Conservation (phyloP, 1,140 invertebrate genomes). For the Sinonovacula constricta region DNA sequence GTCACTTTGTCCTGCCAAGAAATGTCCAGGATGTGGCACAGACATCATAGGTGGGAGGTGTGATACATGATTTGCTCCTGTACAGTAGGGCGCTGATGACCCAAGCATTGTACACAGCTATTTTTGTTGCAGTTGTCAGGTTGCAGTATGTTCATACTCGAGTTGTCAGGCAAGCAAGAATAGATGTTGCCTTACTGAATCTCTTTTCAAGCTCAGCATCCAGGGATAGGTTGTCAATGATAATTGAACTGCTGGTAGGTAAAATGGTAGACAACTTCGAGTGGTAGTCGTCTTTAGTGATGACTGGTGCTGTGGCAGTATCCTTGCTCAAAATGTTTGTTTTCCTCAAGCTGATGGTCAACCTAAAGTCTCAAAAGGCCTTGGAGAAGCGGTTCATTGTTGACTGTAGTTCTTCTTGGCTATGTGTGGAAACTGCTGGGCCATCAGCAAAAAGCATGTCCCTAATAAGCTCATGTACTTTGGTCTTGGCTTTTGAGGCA, state of each 20-base stretch:
- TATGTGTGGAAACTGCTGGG: slow-evolving; percentile 45
- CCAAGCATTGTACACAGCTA: slow-evolving; percentile 21
- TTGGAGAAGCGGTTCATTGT: neutral
- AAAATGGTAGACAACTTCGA: slow-evolving; percentile 4
- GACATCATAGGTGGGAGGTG: too few species aligned
- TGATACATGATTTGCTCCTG: too few species aligned
- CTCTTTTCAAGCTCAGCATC: too few species aligned
- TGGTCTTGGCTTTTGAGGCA: too few species aligned
- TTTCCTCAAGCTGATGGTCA: slow-evolving; percentile 19
- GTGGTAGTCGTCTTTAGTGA: neutral
- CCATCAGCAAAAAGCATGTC: too few species aligned
- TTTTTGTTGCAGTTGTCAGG: slow-evolving; percentile 42
- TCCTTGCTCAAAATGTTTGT: slow-evolving; percentile 19
- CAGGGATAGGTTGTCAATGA: too few species aligned
- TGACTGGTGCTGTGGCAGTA: neutral
- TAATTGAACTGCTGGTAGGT: too few species aligned
- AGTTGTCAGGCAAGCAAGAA: slow-evolving; percentile 24
- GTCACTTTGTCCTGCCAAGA: too few species aligned
- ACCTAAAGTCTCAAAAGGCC: slow-evolving; percentile 8
- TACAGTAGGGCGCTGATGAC: slow-evolving; percentile 11
- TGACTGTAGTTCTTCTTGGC: slow-evolving; percentile 36
- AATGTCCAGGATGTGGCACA: too few species aligned
- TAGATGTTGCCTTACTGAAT: too few species aligned
- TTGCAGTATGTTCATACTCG: slow-evolving; percentile 31
- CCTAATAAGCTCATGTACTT: too few species aligned